A percentile compares a stretch with the other conserved stretches of the same genome.
phyloP scores from a whole-genome alignment of 2,113 vertebrate genomes.

The human (Homo sapiens) region DNA sequence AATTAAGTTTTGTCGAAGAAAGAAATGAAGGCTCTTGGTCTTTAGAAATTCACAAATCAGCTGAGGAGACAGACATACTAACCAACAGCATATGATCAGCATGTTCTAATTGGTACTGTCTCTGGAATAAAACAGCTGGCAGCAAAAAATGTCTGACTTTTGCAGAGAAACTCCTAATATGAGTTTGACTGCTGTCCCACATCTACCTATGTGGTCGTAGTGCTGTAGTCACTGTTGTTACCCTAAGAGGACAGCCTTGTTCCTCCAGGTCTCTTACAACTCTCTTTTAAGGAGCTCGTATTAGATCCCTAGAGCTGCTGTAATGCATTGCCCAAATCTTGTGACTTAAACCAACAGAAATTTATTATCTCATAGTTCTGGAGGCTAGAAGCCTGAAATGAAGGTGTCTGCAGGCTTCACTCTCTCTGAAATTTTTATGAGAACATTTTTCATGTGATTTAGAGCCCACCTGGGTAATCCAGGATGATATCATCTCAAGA shows the following conservation, averaged over 20 bases:
- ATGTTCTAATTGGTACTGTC: neutral
- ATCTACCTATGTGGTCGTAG: rapidly evolving
- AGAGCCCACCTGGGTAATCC: neutral
- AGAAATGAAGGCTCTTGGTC: neutral
- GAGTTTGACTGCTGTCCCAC: neutral
- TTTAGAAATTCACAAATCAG: neutral
- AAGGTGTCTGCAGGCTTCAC: neutral
- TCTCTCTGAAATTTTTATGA: neutral
- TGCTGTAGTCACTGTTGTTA: too few species aligned
- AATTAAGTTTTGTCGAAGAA: neutral
- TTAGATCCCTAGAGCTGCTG: neutral
- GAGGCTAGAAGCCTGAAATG: neutral
- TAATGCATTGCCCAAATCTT: neutral
- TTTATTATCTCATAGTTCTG: neutral
- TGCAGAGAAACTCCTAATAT: neutral
- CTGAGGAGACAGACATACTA: neutral
- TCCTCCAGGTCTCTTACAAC: neutral
- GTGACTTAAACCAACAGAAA: neutral
- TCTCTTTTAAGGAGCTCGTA: neutral
- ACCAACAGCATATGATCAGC: neutral
- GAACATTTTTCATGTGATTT: neutral
- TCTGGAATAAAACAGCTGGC: neutral
- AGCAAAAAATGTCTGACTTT: neutral
- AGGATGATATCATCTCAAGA: neutral
- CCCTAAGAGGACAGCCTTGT: neutral